Conservation (phyloP, 2,888 invertebrate species). For the Heliconius sara region DNA sequence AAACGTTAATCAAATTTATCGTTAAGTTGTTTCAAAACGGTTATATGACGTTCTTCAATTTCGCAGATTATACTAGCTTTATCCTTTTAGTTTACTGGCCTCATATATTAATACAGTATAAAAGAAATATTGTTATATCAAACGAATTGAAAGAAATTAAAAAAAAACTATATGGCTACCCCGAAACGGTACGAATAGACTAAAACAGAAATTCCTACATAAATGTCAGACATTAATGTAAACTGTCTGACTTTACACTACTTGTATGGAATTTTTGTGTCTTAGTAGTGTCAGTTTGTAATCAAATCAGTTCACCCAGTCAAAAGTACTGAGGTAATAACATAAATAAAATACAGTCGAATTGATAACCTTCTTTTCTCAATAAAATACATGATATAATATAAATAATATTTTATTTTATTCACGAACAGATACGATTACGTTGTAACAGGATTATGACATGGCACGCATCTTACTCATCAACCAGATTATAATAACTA, state of each 20-base stretch:
- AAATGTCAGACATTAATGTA: no score
- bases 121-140: neutral
- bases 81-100: neutral
- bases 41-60: conserved; percentile 17
- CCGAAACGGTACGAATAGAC: no score
- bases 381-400: neutral
- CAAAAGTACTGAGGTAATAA: no score
- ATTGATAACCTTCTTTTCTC: no score
- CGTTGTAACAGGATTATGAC: neutral
- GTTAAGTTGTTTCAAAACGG: conserved; percentile 12
- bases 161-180: no score
- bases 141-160: no score
- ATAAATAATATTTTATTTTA: neutral
- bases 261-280: no score
- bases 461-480: neutral
- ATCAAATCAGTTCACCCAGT: no score
- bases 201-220: no score
- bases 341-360: no score
- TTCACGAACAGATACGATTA: conserved; percentile 6
- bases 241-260: no score
- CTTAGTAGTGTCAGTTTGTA: no score
- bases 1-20: conserved; percentile 26
- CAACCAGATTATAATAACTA: conserved; percentile 2
- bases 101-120: neutral
- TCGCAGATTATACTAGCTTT: neutral